These are phyloP conservation scores for Gryllus longicercus DNA, from an alignment of 2,888 invertebrate genomes.

Conservation along the genomic window DNA sequence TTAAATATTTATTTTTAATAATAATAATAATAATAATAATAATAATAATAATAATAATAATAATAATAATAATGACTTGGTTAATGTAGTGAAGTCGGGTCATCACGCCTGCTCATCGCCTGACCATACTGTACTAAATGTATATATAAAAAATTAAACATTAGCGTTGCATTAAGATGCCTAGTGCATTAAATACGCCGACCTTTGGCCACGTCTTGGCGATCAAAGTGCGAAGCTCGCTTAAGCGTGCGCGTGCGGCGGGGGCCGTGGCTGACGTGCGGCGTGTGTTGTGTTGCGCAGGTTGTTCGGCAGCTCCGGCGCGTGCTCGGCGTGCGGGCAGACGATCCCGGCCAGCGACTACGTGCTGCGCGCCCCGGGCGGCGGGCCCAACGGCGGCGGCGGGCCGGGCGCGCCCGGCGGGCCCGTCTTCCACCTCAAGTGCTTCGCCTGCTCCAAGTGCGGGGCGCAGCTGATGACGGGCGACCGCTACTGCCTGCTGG, in stretches of 20 bases:
- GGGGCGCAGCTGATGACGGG: constrained; percentile 83
- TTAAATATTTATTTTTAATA: too few relatives aligned
- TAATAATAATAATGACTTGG: too few relatives aligned
- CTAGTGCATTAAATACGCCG: too few relatives aligned
- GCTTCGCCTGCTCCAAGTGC: constrained; percentile 93
- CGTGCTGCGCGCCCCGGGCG: constrained; percentile 79
- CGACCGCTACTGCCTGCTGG: constrained; percentile 89
- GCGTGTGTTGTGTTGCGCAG: constrained; percentile 53
- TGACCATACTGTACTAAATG: too few relatives aligned
- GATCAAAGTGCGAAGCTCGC: too few relatives aligned
- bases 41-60: too few relatives aligned
- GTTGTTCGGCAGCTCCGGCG: constrained; percentile 86
- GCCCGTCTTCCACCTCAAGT: constrained; percentile 90
- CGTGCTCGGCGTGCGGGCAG: constrained; percentile 88
- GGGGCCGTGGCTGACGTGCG: background rate
- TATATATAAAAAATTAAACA: too few relatives aligned
- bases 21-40: too few relatives aligned
- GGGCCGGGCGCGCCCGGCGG: constrained; percentile 56
- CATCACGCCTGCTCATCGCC: too few relatives aligned
- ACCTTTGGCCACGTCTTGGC: too few relatives aligned
- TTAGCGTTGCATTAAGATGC: too few relatives aligned
- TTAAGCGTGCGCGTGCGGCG: background rate
- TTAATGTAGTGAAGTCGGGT: too few relatives aligned
- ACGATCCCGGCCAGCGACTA: constrained; percentile 90
- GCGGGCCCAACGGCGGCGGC: constrained; percentile 43